Base-by-base conservation (phyloP, 2,888 invertebrate genomes). In the Drosophila recens region DNA sequence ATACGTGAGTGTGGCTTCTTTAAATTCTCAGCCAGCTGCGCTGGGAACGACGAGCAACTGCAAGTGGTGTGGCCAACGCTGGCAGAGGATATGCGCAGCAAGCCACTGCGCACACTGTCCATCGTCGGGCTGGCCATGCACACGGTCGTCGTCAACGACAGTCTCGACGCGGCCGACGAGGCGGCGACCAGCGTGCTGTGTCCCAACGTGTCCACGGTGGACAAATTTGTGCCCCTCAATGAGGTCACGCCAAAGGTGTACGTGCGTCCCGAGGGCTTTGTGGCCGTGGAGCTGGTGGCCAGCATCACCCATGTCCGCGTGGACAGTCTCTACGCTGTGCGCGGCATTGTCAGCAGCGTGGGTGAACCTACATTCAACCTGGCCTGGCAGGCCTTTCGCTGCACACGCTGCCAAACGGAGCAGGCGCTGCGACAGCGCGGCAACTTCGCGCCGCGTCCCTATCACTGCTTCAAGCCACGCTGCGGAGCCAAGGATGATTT, bases 311-410 rank as follows among this genome's bases (percentile, higher is more conserved):
- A 73, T 2, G 43, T 66, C 0, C 71, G 79, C 84, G 96, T 95
- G 93, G 96, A 97, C 95, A 93, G 93, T 92, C 91, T 98, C 75
- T 95, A 97, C 27, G 95, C 96, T 30, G 94, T 98, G 3, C 95
- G 96, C 90, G 98, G 98, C 0, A 97, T 97, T 45, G 97, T 98
- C 0, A 96, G 97, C 69, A 94, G 96, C 90, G 96, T 97, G 4
- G 95, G 97, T 15, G 95, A 95, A 87, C 94, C 96, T 0, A 96
- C 96, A 69, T 95, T 97, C 1, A 93, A 96, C 23, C 95, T 96
- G 79, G 95, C 95, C 8, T 95, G 96, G 92, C 94, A 98, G 93
- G 96, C 96, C 0, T 98, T 89, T n/a, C 88, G 86, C 58, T 92
- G 92, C 65, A 72, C 80, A 1, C 87, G 81, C 6, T 92, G 92